Base-by-base conservation (phyloP, 1,140 invertebrate genomes). In the Drosophila mojavensis region DNA sequence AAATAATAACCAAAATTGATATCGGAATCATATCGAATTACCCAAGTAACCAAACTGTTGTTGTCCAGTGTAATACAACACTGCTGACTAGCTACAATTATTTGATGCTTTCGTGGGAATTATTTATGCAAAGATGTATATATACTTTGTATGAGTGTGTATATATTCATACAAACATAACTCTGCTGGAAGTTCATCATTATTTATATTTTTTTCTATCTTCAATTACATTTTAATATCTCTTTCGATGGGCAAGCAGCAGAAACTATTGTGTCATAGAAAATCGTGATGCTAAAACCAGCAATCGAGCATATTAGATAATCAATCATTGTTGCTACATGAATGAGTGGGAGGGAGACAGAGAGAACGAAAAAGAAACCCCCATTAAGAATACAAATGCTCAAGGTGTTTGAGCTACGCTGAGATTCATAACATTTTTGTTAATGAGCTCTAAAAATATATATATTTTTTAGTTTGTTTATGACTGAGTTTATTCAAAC, bases 271-370 rank as follows among this genome's bases (percentile, higher is more conserved):
- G 53, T 48, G 61, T 47, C 61, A 71, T 41, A 71, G 36, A 33
- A 15, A 67, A 67, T 67, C 55, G 63, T 72, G 62, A 72, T 66
- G 54, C 13, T 59, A 43, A 50, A 65, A 43, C 26, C 56, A 51
- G 54, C 55, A 61, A 60, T 67, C 43, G 47, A 56, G 45, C 63
- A 39, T 39, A 47, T 59, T 67, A 39, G 30, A 48, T 59, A 61
- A 73, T 67, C 50, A 36, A 73, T 73, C 56, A 61, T 36, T 60
- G 43, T 65, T 65, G 51, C 28, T 65, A 20, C 50, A 54, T 20
- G 28, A 30, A 30, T 4, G 36, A 39, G 36, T 11, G 36, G 11
- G 36, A 39, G 36, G 13, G 36, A 39, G 43, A 47, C 5, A 17
- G 33, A 17, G 0, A 4, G 2, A 20, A 24, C 3, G 4, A 45